Evolutionary conservation across 2,113 vertebrate genomes (phyloP).

Genomic region (Telmatochromis sp.): DNA sequence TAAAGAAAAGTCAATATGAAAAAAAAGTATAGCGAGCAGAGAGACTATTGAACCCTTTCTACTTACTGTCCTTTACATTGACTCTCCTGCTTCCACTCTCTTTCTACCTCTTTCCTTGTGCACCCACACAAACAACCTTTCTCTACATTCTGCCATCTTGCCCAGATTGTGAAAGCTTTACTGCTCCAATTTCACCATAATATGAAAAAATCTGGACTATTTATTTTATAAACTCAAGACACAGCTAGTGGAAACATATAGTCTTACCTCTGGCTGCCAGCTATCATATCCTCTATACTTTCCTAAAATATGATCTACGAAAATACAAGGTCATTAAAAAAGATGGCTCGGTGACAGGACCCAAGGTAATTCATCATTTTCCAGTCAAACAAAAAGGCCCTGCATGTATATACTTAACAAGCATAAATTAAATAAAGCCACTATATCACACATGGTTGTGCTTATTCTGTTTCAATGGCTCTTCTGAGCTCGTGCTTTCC

Average conservation of each 20-base stretch:
- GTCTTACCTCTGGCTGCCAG: conserved; percentile 46
- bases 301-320: conserved; percentile 41
- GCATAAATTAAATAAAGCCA: conserved; percentile 35
- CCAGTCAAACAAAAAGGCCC: conserved; percentile 45
- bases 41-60: neutral
- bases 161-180: conserved; percentile 29
- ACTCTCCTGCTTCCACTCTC: neutral
- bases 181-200: conserved; percentile 34
- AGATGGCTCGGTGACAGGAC: conserved; percentile 32
- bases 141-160: neutral
- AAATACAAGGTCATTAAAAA: conserved; percentile 52
- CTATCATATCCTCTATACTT: conserved; percentile 42
- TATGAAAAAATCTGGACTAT: conserved; percentile 27
- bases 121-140: neutral
- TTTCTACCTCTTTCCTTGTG: neutral
- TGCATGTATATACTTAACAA: conserved; percentile 6
- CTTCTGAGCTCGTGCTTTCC: conserved; percentile 22
- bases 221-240: conserved; percentile 52
- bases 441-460: conserved; percentile 49
- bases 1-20: conserved; percentile 9
- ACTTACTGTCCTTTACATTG: neutral
- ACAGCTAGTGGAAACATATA: conserved; percentile 41
- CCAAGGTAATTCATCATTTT: conserved; percentile 53
- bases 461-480: conserved; percentile 14
- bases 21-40: neutral